Evolutionary conservation across 2,113 vertebrate species (phyloP).

Genomic region (Sarotherodon lohbergeri): DNA sequence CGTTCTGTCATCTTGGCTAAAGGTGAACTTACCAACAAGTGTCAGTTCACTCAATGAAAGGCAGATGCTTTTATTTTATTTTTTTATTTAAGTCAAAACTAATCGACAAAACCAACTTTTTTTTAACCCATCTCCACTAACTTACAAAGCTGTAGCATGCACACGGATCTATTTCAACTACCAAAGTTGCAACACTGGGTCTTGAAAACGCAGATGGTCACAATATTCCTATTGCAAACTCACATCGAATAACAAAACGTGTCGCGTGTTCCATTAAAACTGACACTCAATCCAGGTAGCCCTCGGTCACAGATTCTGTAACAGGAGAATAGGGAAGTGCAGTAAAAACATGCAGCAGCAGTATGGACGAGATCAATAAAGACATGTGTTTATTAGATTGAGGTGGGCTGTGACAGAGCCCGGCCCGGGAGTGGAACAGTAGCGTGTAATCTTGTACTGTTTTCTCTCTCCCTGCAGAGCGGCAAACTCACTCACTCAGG

Average conservation of each 20-base stretch:
- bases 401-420: slow-evolving; percentile 30
- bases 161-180: neutral
- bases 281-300: neutral
- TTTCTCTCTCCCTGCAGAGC: slow-evolving; percentile 36
- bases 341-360: neutral
- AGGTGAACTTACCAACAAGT: neutral
- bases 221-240: neutral
- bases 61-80: rapidly evolving
- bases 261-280: neutral
- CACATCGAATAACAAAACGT: neutral
- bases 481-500: slow-evolving; percentile 30
- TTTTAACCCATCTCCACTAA: neutral
- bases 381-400: slow-evolving; percentile 62
- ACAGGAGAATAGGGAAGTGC: neutral
- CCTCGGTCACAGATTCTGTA: neutral
- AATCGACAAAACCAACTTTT: neutral
- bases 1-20: neutral
- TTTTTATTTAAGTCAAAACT: neutral
- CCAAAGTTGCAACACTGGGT: neutral
- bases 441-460: slow-evolving; percentile 54
- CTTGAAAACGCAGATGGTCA: neutral
- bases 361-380: slow-evolving; percentile 55
- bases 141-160: neutral
- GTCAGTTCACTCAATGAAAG: neutral
- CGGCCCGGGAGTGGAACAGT: slow-evolving; percentile 36